phyloP scores from a whole-genome alignment of 2,888 invertebrate genomes.

The Spisula subtruncata region DNA sequence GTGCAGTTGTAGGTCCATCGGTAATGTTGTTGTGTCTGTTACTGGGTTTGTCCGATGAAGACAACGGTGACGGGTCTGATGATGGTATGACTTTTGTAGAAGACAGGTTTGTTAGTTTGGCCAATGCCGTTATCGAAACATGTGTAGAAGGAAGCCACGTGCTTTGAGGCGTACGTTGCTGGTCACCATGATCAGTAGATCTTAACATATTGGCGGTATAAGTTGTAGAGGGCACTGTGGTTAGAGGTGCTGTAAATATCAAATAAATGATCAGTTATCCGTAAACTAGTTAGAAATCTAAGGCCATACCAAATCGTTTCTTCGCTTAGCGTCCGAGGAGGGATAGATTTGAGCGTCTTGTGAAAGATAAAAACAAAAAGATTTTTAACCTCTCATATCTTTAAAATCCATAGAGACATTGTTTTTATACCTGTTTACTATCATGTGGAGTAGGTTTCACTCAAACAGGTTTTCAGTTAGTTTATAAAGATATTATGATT shows the following conservation, averaged over 20 bases:
- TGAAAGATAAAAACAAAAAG: too few species aligned
- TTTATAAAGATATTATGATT: too few species aligned
- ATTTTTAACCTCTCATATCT: too few species aligned
- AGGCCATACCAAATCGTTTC: too few species aligned
- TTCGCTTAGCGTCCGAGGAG: too few species aligned
- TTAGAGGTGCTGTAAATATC: not conserved
- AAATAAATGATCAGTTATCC: not conserved
- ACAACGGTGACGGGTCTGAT: not conserved
- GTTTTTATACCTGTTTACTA: too few species aligned
- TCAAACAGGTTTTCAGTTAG: too few species aligned
- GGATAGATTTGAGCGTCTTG: too few species aligned
- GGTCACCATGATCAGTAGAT: not conserved
- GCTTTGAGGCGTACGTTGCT: not conserved
- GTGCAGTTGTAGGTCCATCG: not conserved
- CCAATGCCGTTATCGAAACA: not conserved
- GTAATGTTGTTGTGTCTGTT: not conserved
- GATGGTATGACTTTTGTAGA: not conserved
- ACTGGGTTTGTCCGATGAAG: not conserved
- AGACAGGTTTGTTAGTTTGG: not conserved
- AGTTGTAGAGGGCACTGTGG: too few species aligned
- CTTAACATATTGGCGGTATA: not conserved
- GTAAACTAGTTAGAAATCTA: too few species aligned
- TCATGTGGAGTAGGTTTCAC: too few species aligned
- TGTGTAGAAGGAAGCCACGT: not conserved
- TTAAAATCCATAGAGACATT: too few species aligned